Evolutionary conservation across 2,888 invertebrate species (phyloP).

Genomic region (Oxyteleia sp.): DNA sequence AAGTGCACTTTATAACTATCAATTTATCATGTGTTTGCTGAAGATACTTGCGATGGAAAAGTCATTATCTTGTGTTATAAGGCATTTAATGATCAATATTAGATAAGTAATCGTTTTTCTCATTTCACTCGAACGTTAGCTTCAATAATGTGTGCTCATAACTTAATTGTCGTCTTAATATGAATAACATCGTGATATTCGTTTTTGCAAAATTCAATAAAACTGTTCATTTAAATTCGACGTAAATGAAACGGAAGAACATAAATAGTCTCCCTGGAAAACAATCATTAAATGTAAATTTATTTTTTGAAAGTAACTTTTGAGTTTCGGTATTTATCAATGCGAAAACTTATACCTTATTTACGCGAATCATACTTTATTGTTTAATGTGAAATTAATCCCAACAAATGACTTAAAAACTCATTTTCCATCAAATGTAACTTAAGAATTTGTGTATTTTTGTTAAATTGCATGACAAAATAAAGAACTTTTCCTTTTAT

Average conservation of each 20-base stretch:
- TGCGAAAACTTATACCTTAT: constrained; percentile 8
- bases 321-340: not conserved
- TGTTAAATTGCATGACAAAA: no score
- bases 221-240: not conserved
- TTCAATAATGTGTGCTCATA: not conserved
- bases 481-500: no score
- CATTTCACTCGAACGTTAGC: constrained; percentile 18
- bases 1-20: constrained; percentile 51
- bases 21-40: constrained; percentile 47
- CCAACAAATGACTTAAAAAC: no score
- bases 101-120: constrained; percentile 57
- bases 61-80: constrained; percentile 58
- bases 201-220: constrained; percentile 1
- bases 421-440: no score
- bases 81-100: constrained; percentile 42
- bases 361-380: constrained; percentile 28
- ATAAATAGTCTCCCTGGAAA: not conserved
- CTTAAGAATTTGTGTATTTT: no score
- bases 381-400: no score
- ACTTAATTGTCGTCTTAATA: not conserved
- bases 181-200: constrained; percentile 2
- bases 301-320: not conserved
- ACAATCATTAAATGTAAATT: constrained; percentile 11
- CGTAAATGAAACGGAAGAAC: not conserved
- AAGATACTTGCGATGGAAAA: constrained; percentile 49